A percentile compares a stretch with the other conserved stretches of the same genome.
phyloP scores from a whole-genome alignment of 1,140 invertebrate species.

The Notospermus geniculatus region DNA sequence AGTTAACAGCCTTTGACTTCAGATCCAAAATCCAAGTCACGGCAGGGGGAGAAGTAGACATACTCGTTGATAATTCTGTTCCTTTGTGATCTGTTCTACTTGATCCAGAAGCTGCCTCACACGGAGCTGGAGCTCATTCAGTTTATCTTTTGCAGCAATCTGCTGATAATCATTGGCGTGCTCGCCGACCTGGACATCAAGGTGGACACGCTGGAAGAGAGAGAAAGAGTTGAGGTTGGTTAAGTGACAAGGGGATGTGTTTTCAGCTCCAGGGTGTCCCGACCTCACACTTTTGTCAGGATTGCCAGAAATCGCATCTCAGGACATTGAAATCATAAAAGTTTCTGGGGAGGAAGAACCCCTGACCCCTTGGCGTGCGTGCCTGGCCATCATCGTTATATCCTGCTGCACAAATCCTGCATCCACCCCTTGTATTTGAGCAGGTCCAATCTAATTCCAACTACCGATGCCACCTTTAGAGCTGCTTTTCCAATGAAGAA shows the following conservation, averaged over 20 bases:
- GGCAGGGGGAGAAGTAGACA: slow-evolving; percentile 30
- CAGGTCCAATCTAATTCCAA: no score
- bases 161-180: slow-evolving; percentile 97
- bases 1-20: no score
- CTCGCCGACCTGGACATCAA: slow-evolving; percentile 99
- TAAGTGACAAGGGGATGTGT: background rate
- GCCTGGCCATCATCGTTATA: no score
- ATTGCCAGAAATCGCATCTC: background rate
- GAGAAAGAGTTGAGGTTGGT: background rate
- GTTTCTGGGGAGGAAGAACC: background rate
- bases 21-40: no score
- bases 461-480: no score
- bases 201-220: slow-evolving; percentile 78
- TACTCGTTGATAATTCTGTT: slow-evolving; percentile 98
- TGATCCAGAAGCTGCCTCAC: slow-evolving; percentile 95
- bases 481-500: no score
- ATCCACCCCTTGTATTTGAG: no score
- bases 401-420: no score
- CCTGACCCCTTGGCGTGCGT: no score
- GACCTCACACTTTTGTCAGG: background rate
- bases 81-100: slow-evolving; percentile 98
- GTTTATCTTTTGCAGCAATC: slow-evolving; percentile 95
- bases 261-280: background rate
- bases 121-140: slow-evolving; percentile 91
- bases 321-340: background rate